A percentile compares a stretch with the other conserved stretches of the same genome.
Conservation (phyloP, 2,888 invertebrate genomes). For the Hemistola chrysoprasaria region DNA sequence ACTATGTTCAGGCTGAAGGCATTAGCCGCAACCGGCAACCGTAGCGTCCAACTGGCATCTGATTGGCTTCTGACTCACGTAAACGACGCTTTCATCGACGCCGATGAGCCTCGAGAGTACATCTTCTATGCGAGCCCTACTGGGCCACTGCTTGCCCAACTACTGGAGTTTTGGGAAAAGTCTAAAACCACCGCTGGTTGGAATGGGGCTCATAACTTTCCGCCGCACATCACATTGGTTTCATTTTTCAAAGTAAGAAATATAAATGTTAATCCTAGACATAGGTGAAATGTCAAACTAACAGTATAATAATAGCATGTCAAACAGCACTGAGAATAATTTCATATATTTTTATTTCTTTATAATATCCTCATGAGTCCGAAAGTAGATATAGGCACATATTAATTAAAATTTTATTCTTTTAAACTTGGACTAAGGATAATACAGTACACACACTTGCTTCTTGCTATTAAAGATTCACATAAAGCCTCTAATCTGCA, state of each 20-base stretch:
- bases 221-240: constrained; percentile 94
- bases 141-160: constrained; percentile 86
- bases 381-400: too few species aligned
- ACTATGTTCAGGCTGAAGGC: constrained; percentile 89
- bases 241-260: constrained; percentile 91
- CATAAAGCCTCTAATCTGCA: too few species aligned
- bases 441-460: too few species aligned
- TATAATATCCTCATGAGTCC: too few species aligned
- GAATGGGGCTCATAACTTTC: constrained; percentile 95
- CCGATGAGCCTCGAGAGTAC: constrained; percentile 90
- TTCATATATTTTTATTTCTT: too few species aligned
- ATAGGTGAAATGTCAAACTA: too few species aligned
- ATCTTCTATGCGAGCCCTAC: constrained; percentile 94
- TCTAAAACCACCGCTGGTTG: constrained; percentile 89
- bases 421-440: too few species aligned
- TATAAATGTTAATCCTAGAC: constrained; percentile 1
- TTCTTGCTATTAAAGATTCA: too few species aligned
- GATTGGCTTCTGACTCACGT: constrained; percentile 96
- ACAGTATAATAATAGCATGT: too few species aligned
- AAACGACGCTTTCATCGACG: constrained; percentile 91
- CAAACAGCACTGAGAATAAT: too few species aligned
- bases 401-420: too few species aligned
- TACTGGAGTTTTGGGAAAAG: constrained; percentile 90
- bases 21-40: constrained; percentile 93
- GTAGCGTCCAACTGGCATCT: constrained; percentile 93